phyloP scores from a whole-genome alignment of 2,113 vertebrate genomes.

The Diglossa brunneiventris region DNA sequence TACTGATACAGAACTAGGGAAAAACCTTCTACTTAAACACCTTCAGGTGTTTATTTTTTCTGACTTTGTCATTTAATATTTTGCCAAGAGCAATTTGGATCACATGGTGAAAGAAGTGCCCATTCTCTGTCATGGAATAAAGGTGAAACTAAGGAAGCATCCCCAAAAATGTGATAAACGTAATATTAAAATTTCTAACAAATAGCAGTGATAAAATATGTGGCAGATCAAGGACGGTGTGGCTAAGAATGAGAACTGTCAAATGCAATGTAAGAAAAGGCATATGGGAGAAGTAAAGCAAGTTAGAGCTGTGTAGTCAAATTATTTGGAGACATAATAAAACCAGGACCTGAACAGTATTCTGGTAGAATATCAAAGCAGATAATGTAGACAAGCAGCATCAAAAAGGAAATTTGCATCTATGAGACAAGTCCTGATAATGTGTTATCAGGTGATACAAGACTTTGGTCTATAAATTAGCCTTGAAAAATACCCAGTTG shows the following conservation, averaged over 20 bases:
- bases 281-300: background rate
- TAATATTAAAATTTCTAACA: background rate
- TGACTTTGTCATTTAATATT: background rate
- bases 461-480: background rate
- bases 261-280: background rate
- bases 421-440: background rate
- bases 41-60: background rate
- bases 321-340: background rate
- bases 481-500: background rate
- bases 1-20: background rate
- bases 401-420: slow-evolving; percentile 18
- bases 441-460: background rate
- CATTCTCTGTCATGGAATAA: background rate
- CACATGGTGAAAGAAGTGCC: background rate
- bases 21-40: background rate
- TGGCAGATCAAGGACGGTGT: background rate
- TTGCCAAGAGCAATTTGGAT: background rate
- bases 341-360: background rate
- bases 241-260: background rate
- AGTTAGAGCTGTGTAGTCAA: background rate
- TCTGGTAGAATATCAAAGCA: slow-evolving; percentile 8
- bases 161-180: background rate
- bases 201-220: background rate
- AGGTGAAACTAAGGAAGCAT: background rate
- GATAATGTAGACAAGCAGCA: background rate